Evolutionary conservation across 35 echinoderm and acorn worm species (phyloP).

Genomic region (Apostichopus japonicus): DNA sequence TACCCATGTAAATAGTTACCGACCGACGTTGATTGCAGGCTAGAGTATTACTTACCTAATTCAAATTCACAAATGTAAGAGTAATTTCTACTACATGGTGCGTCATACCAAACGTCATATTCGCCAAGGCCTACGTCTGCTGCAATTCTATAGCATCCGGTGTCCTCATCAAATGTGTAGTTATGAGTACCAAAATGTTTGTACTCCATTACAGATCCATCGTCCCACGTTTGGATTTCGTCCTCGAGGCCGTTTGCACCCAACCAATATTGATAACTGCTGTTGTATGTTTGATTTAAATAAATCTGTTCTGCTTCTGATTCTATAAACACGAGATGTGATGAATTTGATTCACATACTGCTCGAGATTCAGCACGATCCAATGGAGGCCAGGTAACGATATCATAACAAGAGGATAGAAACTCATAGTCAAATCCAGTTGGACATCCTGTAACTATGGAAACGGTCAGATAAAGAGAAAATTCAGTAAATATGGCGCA

Average conservation of each 20-base stretch:
- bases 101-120: background rate
- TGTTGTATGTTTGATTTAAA: background rate
- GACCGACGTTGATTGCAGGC: no score
- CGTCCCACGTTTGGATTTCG: no score
- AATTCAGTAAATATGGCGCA: no score
- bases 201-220: conserved; percentile 6
- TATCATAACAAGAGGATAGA: background rate
- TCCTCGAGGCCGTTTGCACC: no score
- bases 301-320: background rate
- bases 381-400: background rate
- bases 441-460: background rate
- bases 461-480: no score
- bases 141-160: conserved; percentile 16
- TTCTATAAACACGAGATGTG: conserved; percentile 4
- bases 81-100: background rate
- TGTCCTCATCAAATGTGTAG: background rate
- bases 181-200: background rate
- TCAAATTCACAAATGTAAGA: conserved; percentile 25
- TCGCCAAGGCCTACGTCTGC: no score
- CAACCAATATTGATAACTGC: conserved; percentile 4
- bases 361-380: background rate
- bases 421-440: background rate
- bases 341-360: background rate
- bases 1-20: no score
- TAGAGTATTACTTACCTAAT: background rate